phyloP scores from a whole-genome alignment of 2,888 invertebrate species.

The Morpho helenor region DNA sequence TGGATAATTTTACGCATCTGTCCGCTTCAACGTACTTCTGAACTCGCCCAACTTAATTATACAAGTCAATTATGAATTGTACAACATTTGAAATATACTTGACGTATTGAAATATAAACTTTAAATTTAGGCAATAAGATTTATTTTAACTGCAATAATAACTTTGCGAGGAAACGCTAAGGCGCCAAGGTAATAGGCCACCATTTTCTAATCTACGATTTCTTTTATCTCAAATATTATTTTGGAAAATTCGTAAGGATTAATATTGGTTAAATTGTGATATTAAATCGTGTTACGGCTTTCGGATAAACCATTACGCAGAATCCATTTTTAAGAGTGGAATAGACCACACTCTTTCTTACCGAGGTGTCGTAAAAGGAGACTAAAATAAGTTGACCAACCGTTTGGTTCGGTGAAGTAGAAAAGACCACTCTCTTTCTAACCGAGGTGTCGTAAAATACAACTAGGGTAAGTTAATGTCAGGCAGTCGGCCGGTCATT shows the following conservation, averaged over 20 bases:
- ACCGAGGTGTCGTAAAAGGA: no score
- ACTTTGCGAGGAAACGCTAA: conserved; percentile 11
- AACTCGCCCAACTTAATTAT: conserved; percentile 31
- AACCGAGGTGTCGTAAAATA: no score
- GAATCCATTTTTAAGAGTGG: no score
- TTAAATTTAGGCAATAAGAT: not conserved
- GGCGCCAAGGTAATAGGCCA: conserved; percentile 20
- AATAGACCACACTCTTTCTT: no score
- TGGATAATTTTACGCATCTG: conserved; percentile 40
- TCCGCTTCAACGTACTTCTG: conserved; percentile 29
- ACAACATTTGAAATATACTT: not conserved
- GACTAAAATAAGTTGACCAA: no score
- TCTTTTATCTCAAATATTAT: conserved; percentile 27
- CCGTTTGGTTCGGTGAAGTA: no score
- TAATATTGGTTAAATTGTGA: conserved; percentile 27
- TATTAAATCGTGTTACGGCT: conserved; percentile 8
- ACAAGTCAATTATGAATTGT: conserved; percentile 21
- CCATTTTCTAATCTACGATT: conserved; percentile 20
- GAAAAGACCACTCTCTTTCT: no score
- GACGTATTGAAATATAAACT: not conserved
- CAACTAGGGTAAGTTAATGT: no score
- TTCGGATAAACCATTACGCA: no score
- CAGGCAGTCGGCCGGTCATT: no score
- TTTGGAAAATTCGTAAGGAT: conserved; percentile 30
- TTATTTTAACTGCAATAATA: not conserved